Base-by-base conservation (phyloP, 1,140 invertebrate species). In the Pseudomyrmex concolor region DNA sequence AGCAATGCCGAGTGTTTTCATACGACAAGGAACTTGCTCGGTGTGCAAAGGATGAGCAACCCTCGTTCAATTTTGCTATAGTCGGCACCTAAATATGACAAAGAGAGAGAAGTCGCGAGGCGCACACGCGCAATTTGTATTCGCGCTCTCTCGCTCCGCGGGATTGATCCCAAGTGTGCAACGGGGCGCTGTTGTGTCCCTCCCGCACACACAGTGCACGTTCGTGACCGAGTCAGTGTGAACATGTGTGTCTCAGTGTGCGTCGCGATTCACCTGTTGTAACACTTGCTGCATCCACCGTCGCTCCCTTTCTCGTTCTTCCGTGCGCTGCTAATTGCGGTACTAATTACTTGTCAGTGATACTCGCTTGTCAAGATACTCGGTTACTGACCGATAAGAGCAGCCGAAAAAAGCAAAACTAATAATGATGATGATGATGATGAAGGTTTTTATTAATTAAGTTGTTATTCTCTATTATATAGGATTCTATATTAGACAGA, bases 131-230 rank as follows among this genome's bases (percentile, higher is more conserved):
- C 71, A 34, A 85, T 77, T 86, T 48, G 15, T 82, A 84, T 54
- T 67, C 57, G 76, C 84, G 84, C 50, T 63, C 10, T 15, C 72
- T 67, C 76, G 67, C 19, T 71, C 5, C 5, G 19, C 17, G 34
- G 34, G 81, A 86, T 89, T 89, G 81, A 89, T 88, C 71, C 63
- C 76, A 76, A 86, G 67, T 77, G n/a, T 85, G 73, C 86, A 84
- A 51, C 34, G 34, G 34, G 34, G 34, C 34, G 34, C 34, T 34
- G 57, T 19, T 87, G 55, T 76, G 73, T 59, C 70, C 81, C 48
- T 71, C 50, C 64, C 51, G 7, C 68, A 15, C 76, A 78, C 74
- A 76, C 70, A 86, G 57, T 72, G 60, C 25, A n/a, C 67, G 71
- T 43, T 60, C 48, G 43, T 50, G 51, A 22, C 66, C 62, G n/a